Percentiles rank a stretch among this genome's conserved stretches.
phyloP scores from a whole-genome alignment of 2,797 vertebrate genomes.

The Simalia tracyae region DNA sequence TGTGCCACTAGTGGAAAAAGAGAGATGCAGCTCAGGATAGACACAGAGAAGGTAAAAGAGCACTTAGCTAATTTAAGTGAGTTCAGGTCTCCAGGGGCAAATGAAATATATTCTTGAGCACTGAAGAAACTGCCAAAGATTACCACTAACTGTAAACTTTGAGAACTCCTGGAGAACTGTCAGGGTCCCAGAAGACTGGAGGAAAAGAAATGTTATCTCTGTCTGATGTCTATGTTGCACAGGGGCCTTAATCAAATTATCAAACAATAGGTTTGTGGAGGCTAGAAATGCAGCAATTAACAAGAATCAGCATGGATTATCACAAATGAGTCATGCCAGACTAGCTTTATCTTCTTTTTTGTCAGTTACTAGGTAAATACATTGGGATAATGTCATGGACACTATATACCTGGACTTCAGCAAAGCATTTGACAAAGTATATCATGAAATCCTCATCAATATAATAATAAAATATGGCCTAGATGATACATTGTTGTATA shows the following conservation, averaged over 20 bases:
- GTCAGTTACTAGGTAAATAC: not conserved
- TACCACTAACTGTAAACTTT: too few relatives aligned
- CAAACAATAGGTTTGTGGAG: not conserved
- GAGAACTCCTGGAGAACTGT: too few relatives aligned
- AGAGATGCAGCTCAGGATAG: too few relatives aligned
- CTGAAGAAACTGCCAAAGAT: too few relatives aligned
- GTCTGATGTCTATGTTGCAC: not conserved
- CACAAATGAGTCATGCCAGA: not conserved
- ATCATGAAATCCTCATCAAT: not conserved
- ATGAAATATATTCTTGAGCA: too few relatives aligned
- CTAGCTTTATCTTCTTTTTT: not conserved
- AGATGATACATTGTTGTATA: not conserved
- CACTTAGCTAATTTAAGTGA: too few relatives aligned
- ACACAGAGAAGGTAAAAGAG: too few relatives aligned
- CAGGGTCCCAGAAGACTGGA: too few relatives aligned
- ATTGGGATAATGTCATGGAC: too few relatives aligned
- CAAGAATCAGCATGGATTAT: not conserved
- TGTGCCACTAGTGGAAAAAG: too few relatives aligned
- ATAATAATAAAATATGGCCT: not conserved
- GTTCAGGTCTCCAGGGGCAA: too few relatives aligned
- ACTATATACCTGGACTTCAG: not conserved
- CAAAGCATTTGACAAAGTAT: not conserved
- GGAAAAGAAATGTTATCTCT: too few relatives aligned
- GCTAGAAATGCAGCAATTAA: not conserved
- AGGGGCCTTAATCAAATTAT: not conserved